phyloP scores from a whole-genome alignment of 2,113 vertebrate species.

The Eurystomus gularis region DNA sequence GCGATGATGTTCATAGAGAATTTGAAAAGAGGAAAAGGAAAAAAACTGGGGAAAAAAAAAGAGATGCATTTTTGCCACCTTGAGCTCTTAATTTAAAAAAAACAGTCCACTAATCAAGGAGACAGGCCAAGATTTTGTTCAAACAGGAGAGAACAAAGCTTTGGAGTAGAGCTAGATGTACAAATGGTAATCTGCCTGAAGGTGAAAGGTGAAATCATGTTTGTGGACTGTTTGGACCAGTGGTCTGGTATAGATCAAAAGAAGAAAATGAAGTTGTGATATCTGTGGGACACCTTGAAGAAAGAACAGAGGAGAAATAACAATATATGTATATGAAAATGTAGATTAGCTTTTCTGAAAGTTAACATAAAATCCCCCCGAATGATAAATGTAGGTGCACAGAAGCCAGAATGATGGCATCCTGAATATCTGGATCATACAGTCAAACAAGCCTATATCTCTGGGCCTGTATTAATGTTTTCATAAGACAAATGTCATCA shows the following conservation, averaged over 20 bases:
- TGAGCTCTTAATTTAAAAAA: background rate
- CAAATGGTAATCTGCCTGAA: background rate
- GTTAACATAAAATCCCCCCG: background rate
- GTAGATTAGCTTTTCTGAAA: background rate
- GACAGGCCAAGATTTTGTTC: background rate
- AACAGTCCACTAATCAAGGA: background rate
- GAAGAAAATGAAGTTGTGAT: background rate
- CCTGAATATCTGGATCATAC: background rate
- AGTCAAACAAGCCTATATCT: background rate
- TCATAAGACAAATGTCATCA: background rate
- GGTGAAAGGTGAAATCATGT: background rate
- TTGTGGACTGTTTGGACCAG: background rate
- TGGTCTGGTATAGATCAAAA: background rate
- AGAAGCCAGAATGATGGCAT: background rate
- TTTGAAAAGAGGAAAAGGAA: background rate
- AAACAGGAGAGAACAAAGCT: background rate
- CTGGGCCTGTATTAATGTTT: background rate
- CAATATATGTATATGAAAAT: background rate
- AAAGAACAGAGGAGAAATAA: background rate
- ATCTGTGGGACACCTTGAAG: background rate
- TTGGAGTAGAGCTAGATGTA: background rate
- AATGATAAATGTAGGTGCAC: background rate
- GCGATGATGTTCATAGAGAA: background rate
- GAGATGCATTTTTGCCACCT: background rate
- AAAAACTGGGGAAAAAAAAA: background rate